Conservation (phyloP, 1,140 invertebrate genomes). For the Drosophila hydei region DNA sequence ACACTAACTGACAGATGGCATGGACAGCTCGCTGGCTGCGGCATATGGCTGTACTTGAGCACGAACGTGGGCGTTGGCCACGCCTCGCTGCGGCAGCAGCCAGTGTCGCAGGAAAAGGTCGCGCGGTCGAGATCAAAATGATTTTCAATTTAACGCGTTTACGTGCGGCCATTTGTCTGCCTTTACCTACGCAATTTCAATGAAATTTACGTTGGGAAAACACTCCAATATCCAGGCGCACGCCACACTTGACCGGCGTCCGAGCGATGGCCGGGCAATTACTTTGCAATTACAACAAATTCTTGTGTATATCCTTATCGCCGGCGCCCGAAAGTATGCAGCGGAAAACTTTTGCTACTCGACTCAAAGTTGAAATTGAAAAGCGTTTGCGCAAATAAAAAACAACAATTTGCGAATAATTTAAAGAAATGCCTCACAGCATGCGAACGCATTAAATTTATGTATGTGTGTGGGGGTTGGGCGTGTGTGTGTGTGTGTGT, state of each 20-base stretch:
- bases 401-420: conserved; percentile 77
- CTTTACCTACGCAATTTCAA: conserved; percentile 44
- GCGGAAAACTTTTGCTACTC: conserved; percentile 13
- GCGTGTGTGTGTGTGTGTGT: background rate
- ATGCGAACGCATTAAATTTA: conserved; percentile 6
- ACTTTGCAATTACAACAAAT: conserved; percentile 67
- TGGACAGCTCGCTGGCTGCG: conserved; percentile 17
- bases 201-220: conserved; percentile 42
- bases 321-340: conserved; percentile 54
- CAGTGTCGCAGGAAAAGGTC: conserved; percentile 59
- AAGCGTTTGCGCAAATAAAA: conserved; percentile 74
- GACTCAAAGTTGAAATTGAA: conserved; percentile 60
- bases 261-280: conserved; percentile 52
- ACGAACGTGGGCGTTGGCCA: conserved; percentile 20
- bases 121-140: conserved; percentile 73
- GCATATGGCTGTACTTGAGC: conserved; percentile 70
- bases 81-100: background rate
- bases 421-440: conserved; percentile 42
- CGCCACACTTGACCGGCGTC: conserved; percentile 10
- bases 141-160: conserved; percentile 82
- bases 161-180: conserved; percentile 76
- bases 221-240: conserved; percentile 20
- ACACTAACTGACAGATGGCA: conserved; percentile 10
- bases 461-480: background rate
- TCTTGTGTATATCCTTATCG: conserved; percentile 2